Conservation (phyloP, 1,140 invertebrate species). For the Drosophila micromelanica region DNA sequence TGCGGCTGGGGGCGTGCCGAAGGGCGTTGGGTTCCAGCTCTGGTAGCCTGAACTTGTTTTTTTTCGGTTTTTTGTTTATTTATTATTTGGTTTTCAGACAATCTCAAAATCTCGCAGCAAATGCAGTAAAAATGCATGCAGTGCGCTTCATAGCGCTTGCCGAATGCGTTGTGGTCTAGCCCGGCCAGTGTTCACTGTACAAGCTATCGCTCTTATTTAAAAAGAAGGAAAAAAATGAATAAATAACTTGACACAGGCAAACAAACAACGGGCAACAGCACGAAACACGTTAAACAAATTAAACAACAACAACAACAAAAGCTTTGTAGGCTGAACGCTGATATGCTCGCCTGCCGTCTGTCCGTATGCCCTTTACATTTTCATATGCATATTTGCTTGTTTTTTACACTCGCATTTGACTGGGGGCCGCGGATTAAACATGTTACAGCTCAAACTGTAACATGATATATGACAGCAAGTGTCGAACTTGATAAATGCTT, state of each 20-base stretch:
- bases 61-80: background rate
- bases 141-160: background rate
- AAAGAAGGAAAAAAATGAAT: background rate
- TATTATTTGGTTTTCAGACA: background rate
- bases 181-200: slow-evolving; percentile 34
- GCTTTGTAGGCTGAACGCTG: slow-evolving; percentile 22
- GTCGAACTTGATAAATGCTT: slow-evolving; percentile 82
- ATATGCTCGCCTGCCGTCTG: slow-evolving; percentile 26
- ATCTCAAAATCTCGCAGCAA: background rate
- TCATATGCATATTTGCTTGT: slow-evolving; percentile 25
- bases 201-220: background rate
- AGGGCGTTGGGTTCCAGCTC: slow-evolving; percentile 3
- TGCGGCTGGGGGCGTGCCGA: slow-evolving; percentile 1
- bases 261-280: slow-evolving; percentile 31
- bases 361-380: slow-evolving; percentile 35
- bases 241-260: slow-evolving; percentile 33
- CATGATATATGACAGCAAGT: slow-evolving; percentile 81
- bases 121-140: slow-evolving; percentile 11
- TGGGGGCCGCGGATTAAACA: slow-evolving; percentile 73
- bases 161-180: background rate
- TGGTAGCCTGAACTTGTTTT: background rate
- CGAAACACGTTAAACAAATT: slow-evolving; percentile 69
- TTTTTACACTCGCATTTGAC: slow-evolving; percentile 22
- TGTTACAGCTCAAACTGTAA: slow-evolving; percentile 73
- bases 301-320: slow-evolving; percentile 59